Evolutionary conservation across 2,888 invertebrate species (phyloP).

Genomic region (Drosophila koepferae): DNA sequence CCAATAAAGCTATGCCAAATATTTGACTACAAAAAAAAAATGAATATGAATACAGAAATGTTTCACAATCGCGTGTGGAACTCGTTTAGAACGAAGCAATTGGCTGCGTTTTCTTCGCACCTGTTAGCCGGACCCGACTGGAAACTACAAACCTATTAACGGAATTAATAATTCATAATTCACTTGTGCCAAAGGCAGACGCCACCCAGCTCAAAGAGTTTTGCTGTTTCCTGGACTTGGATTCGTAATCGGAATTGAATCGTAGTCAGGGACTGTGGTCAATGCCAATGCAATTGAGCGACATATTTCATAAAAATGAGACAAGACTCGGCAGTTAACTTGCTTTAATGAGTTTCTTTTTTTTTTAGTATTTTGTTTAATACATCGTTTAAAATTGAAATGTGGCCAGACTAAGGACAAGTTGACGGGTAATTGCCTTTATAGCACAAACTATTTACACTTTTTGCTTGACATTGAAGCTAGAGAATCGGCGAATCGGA

Average conservation of each 20-base stretch:
- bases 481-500: constrained; percentile 2
- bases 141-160: constrained; percentile 10
- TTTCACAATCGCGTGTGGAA: constrained; percentile 35
- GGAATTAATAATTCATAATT: constrained; percentile 22
- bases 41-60: neutral
- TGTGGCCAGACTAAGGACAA: constrained; percentile 47
- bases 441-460: constrained; percentile 15
- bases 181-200: constrained; percentile 9
- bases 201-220: neutral
- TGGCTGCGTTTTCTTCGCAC: constrained; percentile 21
- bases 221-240: constrained; percentile 32
- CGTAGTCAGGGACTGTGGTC: constrained; percentile 4
- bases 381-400: constrained; percentile 40
- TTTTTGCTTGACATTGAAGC: constrained; percentile 64
- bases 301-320: constrained; percentile 22
- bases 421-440: constrained; percentile 29
- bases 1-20: constrained; percentile 23
- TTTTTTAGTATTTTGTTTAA: neutral
- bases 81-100: constrained; percentile 44
- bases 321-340: constrained; percentile 39
- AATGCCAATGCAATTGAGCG: constrained; percentile 22
- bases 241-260: constrained; percentile 10
- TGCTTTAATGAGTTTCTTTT: constrained; percentile 35
- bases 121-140: neutral
- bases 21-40: neutral